These are phyloP conservation scores for Perccottus glenii DNA, from an alignment of 2,113 vertebrate genomes.

Conservation along the genomic window DNA sequence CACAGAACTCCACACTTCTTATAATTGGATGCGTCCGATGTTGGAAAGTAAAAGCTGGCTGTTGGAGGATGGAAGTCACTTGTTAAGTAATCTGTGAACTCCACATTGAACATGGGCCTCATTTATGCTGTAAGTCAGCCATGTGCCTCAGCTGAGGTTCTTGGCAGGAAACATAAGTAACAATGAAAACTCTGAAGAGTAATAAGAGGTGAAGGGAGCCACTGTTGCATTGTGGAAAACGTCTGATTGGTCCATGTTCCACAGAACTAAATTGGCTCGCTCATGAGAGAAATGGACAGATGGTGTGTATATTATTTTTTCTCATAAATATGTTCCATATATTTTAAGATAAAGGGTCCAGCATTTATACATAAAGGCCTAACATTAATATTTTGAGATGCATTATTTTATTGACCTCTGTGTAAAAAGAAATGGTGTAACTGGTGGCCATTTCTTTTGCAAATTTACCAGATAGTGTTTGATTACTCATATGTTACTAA, in stretches of 20 bases:
- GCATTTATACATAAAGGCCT: no score
- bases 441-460: no score
- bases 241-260: no score
- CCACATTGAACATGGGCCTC: constrained; percentile 7
- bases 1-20: constrained; percentile 9
- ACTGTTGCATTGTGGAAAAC: not conserved
- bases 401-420: no score
- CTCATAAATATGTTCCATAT: no score
- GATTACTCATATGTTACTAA: no score
- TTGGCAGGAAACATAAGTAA: constrained; percentile 14
- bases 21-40: constrained; percentile 59
- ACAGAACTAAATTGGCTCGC: not conserved
- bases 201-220: constrained; percentile 13
- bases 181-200: constrained; percentile 2
- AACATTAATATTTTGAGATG: no score
- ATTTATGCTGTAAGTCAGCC: constrained; percentile 38
- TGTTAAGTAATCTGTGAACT: constrained; percentile 27
- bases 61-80: constrained; percentile 11
- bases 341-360: no score
- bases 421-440: no score
- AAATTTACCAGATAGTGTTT: no score
- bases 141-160: constrained; percentile 7
- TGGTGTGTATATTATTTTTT: no score
- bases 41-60: constrained; percentile 1
- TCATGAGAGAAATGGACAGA: not conserved